Evolutionary conservation across 2,888 invertebrate species (phyloP).

Genomic region (Platycheirus rosarum): DNA sequence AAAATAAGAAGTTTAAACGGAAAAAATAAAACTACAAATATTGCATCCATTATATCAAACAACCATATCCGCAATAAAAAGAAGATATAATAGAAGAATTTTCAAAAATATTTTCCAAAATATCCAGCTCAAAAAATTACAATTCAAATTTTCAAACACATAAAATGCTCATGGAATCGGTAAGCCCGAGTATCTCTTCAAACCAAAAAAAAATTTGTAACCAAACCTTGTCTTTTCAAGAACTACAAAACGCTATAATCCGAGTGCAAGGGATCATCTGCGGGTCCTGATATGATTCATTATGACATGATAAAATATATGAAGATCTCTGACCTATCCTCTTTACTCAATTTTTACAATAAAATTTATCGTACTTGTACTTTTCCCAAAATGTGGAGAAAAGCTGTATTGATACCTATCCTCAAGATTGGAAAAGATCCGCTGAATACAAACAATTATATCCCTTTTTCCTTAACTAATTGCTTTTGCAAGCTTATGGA

Average conservation of each 20-base stretch:
- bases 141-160: background rate
- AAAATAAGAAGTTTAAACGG: slow-evolving; percentile 5
- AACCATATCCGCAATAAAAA: too few species aligned
- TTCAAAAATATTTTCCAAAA: background rate
- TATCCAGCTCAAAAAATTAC: slow-evolving; percentile 1
- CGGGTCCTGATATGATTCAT: slow-evolving; percentile 22
- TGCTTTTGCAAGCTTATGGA: slow-evolving; percentile 18
- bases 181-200: background rate
- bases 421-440: slow-evolving; percentile 5
- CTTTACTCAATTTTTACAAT: background rate
- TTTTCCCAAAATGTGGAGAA: slow-evolving; percentile 14
- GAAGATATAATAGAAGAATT: slow-evolving; percentile 2
- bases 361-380: slow-evolving; percentile 1
- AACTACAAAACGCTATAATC: slow-evolving; percentile 17
- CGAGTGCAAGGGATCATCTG: slow-evolving; percentile 11
- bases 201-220: background rate
- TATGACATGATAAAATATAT: slow-evolving; percentile 27
- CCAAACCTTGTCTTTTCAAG: background rate
- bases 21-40: background rate
- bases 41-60: slow-evolving; percentile 3
- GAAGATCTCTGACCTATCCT: background rate
- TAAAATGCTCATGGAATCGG: too few species aligned
- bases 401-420: slow-evolving; percentile 14
- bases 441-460: background rate
- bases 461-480: slow-evolving; percentile 25